Conservation (phyloP, 2,888 invertebrate genomes). For the Oithona nana region DNA sequence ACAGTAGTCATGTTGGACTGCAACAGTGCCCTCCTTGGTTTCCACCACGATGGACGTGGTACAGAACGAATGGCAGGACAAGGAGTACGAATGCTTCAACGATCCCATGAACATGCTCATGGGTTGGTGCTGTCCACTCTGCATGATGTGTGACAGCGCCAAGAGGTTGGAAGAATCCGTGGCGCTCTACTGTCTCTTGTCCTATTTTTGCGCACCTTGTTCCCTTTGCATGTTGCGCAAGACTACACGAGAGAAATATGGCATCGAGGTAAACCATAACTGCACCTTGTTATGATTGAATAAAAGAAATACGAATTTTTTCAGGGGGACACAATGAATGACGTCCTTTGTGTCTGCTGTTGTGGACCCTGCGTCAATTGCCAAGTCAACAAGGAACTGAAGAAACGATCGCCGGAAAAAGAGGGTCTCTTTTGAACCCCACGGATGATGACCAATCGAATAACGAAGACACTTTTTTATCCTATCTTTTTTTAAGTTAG, state of each 20-base stretch:
- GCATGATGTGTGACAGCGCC: neutral
- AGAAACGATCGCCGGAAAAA: neutral
- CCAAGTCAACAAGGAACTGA: constrained; percentile 6
- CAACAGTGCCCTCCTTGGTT: no score
- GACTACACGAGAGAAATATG: neutral
- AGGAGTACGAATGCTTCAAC: neutral
- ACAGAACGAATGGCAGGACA: neutral
- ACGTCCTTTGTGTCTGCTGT: constrained; percentile 1
- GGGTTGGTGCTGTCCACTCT: neutral
- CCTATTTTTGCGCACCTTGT: neutral
- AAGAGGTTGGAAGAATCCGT: neutral
- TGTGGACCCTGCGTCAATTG: constrained; percentile 10
- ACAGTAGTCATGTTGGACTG: neutral
- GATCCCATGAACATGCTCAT: neutral
- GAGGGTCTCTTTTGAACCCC: neutral
- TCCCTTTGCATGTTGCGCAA: neutral
- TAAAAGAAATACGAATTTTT: neutral
- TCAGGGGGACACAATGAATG: constrained; percentile 4
- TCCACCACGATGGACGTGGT: neutral
- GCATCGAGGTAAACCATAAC: neutral
- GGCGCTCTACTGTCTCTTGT: neutral
- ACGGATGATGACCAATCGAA: no score
- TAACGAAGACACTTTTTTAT: no score
- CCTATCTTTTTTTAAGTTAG: no score
- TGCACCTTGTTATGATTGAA: neutral